Evolutionary conservation across 2,888 invertebrate species (phyloP).

Genomic region (Autographa pulchrina): DNA sequence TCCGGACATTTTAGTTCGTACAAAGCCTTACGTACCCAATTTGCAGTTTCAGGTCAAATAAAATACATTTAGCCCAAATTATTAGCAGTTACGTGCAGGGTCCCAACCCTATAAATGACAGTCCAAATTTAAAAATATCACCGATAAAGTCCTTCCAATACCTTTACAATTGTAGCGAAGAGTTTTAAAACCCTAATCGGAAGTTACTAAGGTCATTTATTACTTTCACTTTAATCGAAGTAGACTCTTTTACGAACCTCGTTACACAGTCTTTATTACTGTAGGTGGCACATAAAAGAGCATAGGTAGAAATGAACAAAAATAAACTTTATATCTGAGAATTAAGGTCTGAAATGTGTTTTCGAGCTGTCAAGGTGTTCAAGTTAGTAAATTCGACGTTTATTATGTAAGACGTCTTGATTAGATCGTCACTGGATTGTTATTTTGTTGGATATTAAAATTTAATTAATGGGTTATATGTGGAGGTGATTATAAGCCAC

Average conservation of each 20-base stretch:
- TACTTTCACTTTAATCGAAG: slow-evolving; percentile 71
- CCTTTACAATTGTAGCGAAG: slow-evolving; percentile 49
- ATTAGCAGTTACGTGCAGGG: slow-evolving; percentile 28
- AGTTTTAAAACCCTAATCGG: slow-evolving; percentile 63
- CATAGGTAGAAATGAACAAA: slow-evolving; percentile 31
- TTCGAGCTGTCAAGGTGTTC: slow-evolving; percentile 33
- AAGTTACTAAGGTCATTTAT: slow-evolving; percentile 67
- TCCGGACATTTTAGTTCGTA: background rate
- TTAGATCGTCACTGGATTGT: slow-evolving; percentile 63
- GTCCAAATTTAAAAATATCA: slow-evolving; percentile 53
- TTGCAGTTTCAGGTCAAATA: slow-evolving; percentile 28
- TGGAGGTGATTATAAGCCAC: slow-evolving; percentile 47
- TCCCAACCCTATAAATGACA: slow-evolving; percentile 35
- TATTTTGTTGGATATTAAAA: slow-evolving; percentile 64
- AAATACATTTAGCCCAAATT: slow-evolving; percentile 26
- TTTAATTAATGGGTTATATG: slow-evolving; percentile 59
- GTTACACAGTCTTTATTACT: slow-evolving; percentile 69
- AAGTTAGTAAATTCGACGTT: slow-evolving; percentile 62
- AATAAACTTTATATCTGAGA: slow-evolving; percentile 38
- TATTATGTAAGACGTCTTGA: slow-evolving; percentile 67
- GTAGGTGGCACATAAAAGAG: slow-evolving; percentile 65
- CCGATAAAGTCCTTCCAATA: slow-evolving; percentile 40
- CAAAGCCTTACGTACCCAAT: slow-evolving; percentile 8
- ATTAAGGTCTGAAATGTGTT: slow-evolving; percentile 41
- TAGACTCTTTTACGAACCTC: slow-evolving; percentile 66